Base-by-base conservation (phyloP, 92 coral and sea anemone genomes). In the Paramuricea clavata region DNA sequence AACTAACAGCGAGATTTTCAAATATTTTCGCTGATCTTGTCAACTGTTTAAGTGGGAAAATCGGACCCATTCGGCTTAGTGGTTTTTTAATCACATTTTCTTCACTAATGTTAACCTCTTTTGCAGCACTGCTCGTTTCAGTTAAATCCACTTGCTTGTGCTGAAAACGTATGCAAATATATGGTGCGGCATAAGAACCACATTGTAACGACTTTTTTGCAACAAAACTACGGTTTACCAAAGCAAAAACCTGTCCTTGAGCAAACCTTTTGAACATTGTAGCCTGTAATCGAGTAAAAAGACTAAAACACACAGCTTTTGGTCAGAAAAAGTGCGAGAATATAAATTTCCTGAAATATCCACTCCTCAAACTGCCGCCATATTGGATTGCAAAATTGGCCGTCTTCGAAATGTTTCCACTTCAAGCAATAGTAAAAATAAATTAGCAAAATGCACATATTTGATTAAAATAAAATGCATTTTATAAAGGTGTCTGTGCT, bases 11-110 rank as follows among this genome's bases (percentile, higher is more conserved):
- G 5, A 79, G 15, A 7, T 19, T 79, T 79, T 79, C 72, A 79
- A 79, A 79, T 0, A 79, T 79, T 79, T 79, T 47, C 13, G 84
- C 84, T 32, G 72, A 56, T 79, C 60, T 79, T 32, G 84, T 79
- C 11, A 41, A 12, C 6, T 12, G 41, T 54, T 76, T 76, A 16
- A 23, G 12, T 25, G 82, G 67, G 25, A 49, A 49, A 39, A 43
- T 21, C 31, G 26, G 82, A 26, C 22, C 19, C n/a, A 76, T 19
- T 30, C 50, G 65, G 1, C 12, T 19, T 5, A 44, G 41, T 27
- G 25, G 49, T 22, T 16, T 25, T 76, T 36, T 28, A 49, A 1
- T 9, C 2, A 27, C 23, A 39, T 26, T 19, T 54, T 60, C 69
- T 12, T 26, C 64, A 17, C 4, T 34, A 2, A 31, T 54, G 49